Evolutionary conservation across 1,140 invertebrate genomes (phyloP).

Genomic region (Sitophilus oryzae): DNA sequence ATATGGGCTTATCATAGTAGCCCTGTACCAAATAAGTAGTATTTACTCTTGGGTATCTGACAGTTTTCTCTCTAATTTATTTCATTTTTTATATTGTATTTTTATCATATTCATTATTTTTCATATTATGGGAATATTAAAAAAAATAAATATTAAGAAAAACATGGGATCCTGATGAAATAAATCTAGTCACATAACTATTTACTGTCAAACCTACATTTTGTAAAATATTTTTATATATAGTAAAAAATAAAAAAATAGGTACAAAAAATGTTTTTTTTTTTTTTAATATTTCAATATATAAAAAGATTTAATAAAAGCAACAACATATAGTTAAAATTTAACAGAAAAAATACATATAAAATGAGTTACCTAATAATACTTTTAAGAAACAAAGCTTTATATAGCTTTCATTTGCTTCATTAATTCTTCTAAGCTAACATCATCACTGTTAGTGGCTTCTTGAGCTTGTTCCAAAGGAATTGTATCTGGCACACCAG

Average conservation of each 20-base stretch:
- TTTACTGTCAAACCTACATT: background rate
- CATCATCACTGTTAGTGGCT: slow-evolving; percentile 43
- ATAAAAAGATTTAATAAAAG: no score
- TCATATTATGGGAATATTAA: background rate
- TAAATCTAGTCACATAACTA: background rate
- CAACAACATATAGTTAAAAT: no score
- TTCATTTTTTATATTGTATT: background rate
- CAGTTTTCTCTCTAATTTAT: no score
- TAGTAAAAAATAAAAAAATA: background rate
- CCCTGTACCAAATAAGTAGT: no score
- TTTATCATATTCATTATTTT: background rate
- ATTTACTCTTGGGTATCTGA: no score
- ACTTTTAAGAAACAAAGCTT: no score
- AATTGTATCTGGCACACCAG: slow-evolving; percentile 38
- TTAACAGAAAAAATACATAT: no score
- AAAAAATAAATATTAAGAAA: slow-evolving; percentile 1
- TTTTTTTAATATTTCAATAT: no score
- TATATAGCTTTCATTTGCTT: slow-evolving; percentile 80
- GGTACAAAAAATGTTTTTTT: no score
- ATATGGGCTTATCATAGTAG: no score
- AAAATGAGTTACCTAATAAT: no score
- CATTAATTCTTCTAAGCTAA: slow-evolving; percentile 81
- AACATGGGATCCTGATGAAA: background rate
- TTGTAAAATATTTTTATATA: background rate
- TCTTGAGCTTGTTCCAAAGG: slow-evolving; percentile 34